A percentile compares a stretch with the other conserved stretches of the same genome.
Evolutionary conservation across 1,140 invertebrate species (phyloP).

Genomic region (Magallana angulata): DNA sequence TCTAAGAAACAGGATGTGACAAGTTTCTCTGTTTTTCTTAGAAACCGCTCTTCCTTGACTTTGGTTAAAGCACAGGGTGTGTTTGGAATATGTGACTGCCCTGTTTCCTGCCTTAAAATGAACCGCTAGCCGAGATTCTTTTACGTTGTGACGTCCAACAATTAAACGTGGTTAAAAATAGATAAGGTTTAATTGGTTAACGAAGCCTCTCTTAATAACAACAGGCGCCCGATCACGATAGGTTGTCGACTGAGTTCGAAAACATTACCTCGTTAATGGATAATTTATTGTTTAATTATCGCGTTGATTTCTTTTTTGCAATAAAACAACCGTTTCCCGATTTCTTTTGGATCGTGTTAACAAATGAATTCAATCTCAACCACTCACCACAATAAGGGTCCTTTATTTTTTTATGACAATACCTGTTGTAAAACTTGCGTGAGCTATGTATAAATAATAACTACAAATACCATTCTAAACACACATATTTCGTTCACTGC

Average conservation of each 20-base stretch:
- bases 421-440: too few species aligned
- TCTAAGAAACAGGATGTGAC: neutral
- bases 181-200: constrained; percentile 10
- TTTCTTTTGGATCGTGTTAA: too few species aligned
- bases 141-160: neutral
- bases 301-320: neutral
- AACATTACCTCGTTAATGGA: neutral
- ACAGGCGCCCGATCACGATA: neutral
- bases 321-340: too few species aligned
- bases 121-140: neutral
- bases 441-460: too few species aligned
- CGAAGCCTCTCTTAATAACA: neutral
- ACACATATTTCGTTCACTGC: too few species aligned
- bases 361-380: too few species aligned
- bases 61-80: neutral
- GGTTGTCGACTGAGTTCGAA: neutral
- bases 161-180: constrained; percentile 27
- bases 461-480: too few species aligned
- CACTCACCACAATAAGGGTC: too few species aligned
- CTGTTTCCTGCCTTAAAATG: constrained; percentile 10
- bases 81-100: neutral
- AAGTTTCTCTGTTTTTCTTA: neutral
- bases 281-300: neutral
- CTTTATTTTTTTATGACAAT: too few species aligned
- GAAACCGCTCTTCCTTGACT: neutral